A percentile compares a stretch with the other conserved stretches of the same genome.
These are phyloP conservation scores for Turdus rufiventris DNA, from an alignment of 2,113 vertebrate species.

Conservation along the genomic window DNA sequence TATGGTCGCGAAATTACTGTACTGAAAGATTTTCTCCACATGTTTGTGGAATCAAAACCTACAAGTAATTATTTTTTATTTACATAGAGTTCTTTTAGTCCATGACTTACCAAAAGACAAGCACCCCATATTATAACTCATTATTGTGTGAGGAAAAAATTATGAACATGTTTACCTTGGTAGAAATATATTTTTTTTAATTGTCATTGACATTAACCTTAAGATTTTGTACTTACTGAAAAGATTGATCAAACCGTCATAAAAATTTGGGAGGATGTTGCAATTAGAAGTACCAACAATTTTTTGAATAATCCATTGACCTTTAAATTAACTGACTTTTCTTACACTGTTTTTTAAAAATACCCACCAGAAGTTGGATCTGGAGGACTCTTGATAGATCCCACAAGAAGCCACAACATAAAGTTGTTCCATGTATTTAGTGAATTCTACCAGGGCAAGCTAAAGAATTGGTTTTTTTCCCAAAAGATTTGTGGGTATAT, in stretches of 20 bases:
- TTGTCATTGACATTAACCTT: not conserved
- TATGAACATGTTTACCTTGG: not conserved
- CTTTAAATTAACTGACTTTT: not conserved
- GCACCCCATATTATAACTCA: fast-evolving
- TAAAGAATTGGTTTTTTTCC: fast-evolving
- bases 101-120: not conserved
- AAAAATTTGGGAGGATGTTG: not conserved
- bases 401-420: not conserved
- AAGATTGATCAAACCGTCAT: not conserved
- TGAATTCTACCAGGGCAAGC: not conserved
- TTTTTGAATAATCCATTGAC: not conserved
- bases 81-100: not conserved
- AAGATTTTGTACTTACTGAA: not conserved
- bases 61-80: not conserved
- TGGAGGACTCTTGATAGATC: not conserved
- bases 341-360: not conserved
- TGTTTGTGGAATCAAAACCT: not conserved
- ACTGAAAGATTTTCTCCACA: not conserved
- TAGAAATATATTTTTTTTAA: not conserved
- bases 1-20: no score
- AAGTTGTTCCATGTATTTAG: not conserved
- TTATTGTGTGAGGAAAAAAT: not conserved
- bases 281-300: fast-evolving
- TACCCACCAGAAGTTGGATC: not conserved
- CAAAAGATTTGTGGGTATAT: not conserved